Conservation (phyloP, 1,140 invertebrate species). For the Oryctes rhinoceros region DNA sequence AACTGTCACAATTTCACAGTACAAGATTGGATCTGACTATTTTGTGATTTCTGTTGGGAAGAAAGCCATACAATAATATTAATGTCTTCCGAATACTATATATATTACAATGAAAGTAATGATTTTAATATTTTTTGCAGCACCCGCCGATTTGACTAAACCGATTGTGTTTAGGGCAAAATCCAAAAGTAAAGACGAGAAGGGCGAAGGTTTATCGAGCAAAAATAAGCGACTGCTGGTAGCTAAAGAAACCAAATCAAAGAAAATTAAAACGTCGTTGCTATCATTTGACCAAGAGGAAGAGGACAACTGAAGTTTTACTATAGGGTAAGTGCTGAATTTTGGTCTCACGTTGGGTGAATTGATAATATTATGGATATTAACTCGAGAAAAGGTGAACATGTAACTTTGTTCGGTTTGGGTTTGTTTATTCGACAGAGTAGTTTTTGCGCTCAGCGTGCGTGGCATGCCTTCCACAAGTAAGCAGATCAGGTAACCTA, state of each 20-base stretch:
- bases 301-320: slow-evolving; percentile 56
- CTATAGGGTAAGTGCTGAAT: neutral
- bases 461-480: no score
- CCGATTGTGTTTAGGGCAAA: slow-evolving; percentile 65
- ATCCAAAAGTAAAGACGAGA: slow-evolving; percentile 47
- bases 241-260: slow-evolving; percentile 47
- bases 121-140: slow-evolving; percentile 55
- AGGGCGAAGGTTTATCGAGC: slow-evolving; percentile 44
- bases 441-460: no score
- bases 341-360: neutral
- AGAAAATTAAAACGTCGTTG: slow-evolving; percentile 59
- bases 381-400: no score
- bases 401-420: no score
- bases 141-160: slow-evolving; percentile 65
- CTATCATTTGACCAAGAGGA: slow-evolving; percentile 67
- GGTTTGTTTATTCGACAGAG: no score
- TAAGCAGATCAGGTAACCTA: no score
- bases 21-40: no score
- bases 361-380: neutral
- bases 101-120: neutral
- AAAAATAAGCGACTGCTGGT: slow-evolving; percentile 41
- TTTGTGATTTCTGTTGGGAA: no score
- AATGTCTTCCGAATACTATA: no score
- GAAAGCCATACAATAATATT: no score
- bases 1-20: no score